Percentiles rank a stretch among this genome's conserved stretches.
Conservation (phyloP, 2,113 vertebrate genomes). For the Okapia johnstoni region DNA sequence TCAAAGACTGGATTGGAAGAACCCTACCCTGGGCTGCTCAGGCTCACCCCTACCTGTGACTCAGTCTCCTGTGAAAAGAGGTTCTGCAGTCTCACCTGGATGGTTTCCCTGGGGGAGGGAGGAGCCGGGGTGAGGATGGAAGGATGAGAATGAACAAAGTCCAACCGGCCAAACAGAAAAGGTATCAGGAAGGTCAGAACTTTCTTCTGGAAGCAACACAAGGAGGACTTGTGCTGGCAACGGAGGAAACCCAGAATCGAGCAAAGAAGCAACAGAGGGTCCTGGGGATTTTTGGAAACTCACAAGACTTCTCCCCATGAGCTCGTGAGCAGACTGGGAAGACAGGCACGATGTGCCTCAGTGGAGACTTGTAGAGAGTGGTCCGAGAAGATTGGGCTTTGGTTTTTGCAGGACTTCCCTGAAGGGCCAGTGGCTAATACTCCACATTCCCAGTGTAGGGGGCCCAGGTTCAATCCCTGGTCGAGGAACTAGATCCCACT, state of each 20-base stretch:
- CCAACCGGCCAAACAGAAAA: no score
- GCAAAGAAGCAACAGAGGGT: background rate
- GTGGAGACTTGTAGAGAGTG: background rate
- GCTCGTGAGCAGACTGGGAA: background rate
- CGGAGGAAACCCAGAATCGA: background rate
- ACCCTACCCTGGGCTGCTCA: background rate
- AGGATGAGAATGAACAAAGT: background rate
- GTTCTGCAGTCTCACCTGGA: background rate
- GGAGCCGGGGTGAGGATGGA: rapidly evolving
- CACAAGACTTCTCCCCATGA: background rate
- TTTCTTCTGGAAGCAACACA: background rate
- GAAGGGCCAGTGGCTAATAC: background rate
- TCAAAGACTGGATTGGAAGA: background rate
- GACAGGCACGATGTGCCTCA: background rate
- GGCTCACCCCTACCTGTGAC: no score
- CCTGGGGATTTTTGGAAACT: background rate
- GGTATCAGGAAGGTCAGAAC: background rate
- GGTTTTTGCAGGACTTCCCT: background rate
- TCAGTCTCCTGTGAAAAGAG: background rate
- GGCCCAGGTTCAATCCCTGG: background rate
- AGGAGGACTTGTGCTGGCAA: background rate
- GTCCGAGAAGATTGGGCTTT: background rate
- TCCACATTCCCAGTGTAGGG: background rate
- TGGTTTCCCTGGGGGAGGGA: background rate
- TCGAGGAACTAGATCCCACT: background rate